Conservation (phyloP, 2,888 invertebrate species). For the Drosophila mimetica region DNA sequence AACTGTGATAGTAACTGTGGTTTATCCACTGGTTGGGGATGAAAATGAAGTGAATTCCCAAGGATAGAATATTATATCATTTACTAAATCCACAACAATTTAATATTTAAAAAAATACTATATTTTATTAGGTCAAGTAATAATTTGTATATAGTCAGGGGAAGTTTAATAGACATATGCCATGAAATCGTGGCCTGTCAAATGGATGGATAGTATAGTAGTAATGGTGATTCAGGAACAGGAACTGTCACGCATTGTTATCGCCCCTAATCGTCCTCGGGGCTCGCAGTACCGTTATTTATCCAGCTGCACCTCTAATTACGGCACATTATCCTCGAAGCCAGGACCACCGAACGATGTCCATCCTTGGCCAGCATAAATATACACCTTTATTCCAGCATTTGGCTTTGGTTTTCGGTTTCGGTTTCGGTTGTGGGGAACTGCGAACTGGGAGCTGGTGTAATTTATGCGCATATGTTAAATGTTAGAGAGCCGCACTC, state of each 20-base stretch:
- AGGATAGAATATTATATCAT: too few relatives aligned
- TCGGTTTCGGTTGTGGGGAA: too few relatives aligned
- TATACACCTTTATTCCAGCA: constrained; percentile 22
- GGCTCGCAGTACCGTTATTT: constrained; percentile 2
- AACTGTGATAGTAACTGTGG: background rate
- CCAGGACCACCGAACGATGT: constrained; percentile 10
- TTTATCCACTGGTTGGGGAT: background rate
- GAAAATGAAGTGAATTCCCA: too few relatives aligned
- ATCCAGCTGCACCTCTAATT: constrained; percentile 42
- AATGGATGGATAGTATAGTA: background rate
- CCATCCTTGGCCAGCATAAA: constrained; percentile 8
- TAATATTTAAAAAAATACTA: too few relatives aligned
- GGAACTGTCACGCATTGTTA: constrained; percentile 19
- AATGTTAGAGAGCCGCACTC: constrained; percentile 17
- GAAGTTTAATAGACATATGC: constrained; percentile 5
- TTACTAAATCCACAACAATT: too few relatives aligned
- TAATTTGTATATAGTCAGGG: too few relatives aligned
- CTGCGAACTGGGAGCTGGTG: background rate
- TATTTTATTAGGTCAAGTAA: too few relatives aligned
- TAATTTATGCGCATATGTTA: constrained; percentile 38
- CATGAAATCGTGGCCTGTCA: background rate
- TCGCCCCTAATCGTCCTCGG: constrained; percentile 14
- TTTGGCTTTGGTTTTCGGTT: constrained; percentile 1
- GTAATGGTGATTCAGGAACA: constrained; percentile 3
- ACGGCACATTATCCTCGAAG: constrained; percentile 20